A percentile compares a stretch with the other conserved stretches of the same genome.
phyloP scores from a whole-genome alignment of 2,888 invertebrate genomes.

The Ellobium chinense region DNA sequence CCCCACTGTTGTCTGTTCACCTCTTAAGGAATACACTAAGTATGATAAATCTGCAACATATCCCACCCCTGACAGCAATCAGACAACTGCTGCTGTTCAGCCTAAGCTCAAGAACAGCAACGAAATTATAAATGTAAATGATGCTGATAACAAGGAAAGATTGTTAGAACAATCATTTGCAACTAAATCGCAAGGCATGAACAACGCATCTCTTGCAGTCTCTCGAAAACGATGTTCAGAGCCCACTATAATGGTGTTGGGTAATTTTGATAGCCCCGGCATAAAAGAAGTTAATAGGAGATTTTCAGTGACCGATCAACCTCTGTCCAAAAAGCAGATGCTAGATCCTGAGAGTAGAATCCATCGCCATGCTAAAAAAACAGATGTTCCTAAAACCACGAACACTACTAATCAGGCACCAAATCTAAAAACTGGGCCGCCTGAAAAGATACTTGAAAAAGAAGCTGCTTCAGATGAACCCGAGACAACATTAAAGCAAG shows the following conservation, averaged over 20 bases:
- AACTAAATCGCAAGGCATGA: background rate
- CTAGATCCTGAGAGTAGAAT: background rate
- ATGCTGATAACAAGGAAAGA: background rate
- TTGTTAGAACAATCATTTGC: slow-evolving; percentile 23
- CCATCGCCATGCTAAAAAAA: too few relatives aligned
- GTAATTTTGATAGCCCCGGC: background rate
- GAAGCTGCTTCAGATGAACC: too few relatives aligned
- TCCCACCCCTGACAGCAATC: background rate
- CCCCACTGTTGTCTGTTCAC: background rate
- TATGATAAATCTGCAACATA: background rate
- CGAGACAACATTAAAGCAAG: too few relatives aligned
- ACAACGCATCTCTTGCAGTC: background rate
- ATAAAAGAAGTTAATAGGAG: background rate
- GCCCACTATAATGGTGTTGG: background rate
- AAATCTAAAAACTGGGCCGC: too few relatives aligned
- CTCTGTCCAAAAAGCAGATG: background rate
- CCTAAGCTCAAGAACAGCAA: background rate
- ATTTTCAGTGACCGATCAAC: background rate
- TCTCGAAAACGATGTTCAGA: slow-evolving; percentile 6
- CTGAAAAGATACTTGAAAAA: too few relatives aligned
- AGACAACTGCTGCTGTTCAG: background rate
- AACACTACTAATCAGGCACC: too few relatives aligned
- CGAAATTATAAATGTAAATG: background rate
- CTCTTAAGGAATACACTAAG: background rate
- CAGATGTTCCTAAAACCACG: too few relatives aligned